Percentiles rank a stretch among this genome's conserved stretches.
Conservation (phyloP, 2,113 vertebrate species). For the Rhineura floridana region DNA sequence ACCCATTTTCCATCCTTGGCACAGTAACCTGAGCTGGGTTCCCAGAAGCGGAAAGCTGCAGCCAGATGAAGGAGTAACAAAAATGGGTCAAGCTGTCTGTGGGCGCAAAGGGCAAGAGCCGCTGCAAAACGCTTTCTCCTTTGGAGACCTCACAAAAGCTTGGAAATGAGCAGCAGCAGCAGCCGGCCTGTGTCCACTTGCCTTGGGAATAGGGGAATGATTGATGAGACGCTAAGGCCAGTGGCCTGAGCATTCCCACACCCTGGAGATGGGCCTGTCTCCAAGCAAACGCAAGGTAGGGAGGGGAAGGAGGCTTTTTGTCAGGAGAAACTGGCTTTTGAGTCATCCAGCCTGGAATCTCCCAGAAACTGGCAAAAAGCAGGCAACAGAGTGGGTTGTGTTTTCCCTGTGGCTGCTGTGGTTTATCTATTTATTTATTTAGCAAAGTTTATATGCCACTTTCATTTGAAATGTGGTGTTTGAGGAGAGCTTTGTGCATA, state of each 20-base stretch:
- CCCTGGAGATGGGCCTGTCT: constrained; percentile 12
- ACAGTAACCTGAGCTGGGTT: background rate
- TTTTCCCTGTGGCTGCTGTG: too few species aligned
- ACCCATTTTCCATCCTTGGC: background rate
- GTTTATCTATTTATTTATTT: too few species aligned
- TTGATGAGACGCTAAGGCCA: background rate
- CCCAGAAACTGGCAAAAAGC: too few species aligned
- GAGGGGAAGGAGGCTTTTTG: background rate
- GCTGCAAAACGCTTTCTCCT: background rate
- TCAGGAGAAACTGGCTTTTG: background rate
- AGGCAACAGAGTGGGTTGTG: too few species aligned
- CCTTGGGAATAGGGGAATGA: background rate
- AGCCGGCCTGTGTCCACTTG: background rate
- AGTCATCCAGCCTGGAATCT: background rate
- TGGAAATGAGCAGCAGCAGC: background rate
- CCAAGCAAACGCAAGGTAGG: constrained; percentile 6
- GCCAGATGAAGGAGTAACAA: constrained; percentile 43
- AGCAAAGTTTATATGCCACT: too few species aligned
- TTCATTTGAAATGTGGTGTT: too few species aligned
- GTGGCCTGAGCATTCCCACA: background rate
- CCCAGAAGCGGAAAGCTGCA: background rate
- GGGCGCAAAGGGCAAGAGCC: constrained; percentile 46
- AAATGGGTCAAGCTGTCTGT: constrained; percentile 36
- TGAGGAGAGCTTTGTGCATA: too few species aligned
- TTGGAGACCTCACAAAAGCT: constrained; percentile 49